Percentiles rank a stretch among this genome's conserved stretches.
Evolutionary conservation across 53 echinoderm and acorn worm genomes (phyloP).

Genomic region (Patiria pectinifera): DNA sequence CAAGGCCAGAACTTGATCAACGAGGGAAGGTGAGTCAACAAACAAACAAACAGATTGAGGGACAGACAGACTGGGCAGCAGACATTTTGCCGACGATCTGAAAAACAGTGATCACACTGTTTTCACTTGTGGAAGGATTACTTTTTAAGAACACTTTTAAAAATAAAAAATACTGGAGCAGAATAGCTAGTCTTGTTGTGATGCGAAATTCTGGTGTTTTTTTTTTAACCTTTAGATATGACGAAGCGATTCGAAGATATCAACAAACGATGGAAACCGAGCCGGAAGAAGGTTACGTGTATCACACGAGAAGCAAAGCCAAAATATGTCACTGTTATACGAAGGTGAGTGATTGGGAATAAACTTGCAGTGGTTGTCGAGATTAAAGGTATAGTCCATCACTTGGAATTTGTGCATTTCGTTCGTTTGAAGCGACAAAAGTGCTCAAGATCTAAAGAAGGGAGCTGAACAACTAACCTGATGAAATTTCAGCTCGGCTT

Average conservation of each 20-base stretch:
- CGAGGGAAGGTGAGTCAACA: conserved; percentile 75
- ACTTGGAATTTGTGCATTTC: too few relatives aligned
- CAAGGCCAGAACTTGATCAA: conserved; percentile 79
- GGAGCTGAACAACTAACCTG: too few relatives aligned
- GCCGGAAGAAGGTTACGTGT: conserved; percentile 55
- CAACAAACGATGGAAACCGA: conserved; percentile 82
- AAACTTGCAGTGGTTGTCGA: too few relatives aligned
- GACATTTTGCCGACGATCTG: too few relatives aligned
- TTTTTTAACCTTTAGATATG: conserved; percentile 71
- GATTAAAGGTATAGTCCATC: too few relatives aligned
- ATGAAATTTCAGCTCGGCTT: too few relatives aligned
- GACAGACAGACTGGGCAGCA: not conserved
- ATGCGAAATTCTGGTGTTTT: not conserved
- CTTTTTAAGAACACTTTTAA: not conserved
- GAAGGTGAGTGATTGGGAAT: conserved; percentile 66
- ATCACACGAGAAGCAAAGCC: conserved; percentile 73
- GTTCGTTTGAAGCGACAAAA: too few relatives aligned
- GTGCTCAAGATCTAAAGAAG: too few relatives aligned
- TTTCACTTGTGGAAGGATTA: too few relatives aligned
- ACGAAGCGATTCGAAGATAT: conserved; percentile 85
- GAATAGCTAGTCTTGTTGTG: not conserved
- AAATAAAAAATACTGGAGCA: not conserved
- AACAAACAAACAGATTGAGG: not conserved
- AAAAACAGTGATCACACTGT: too few relatives aligned
- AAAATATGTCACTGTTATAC: conserved; percentile 94